Conservation (phyloP, 64 coral and sea anemone genomes). For the Dendronephthya gigantea region DNA sequence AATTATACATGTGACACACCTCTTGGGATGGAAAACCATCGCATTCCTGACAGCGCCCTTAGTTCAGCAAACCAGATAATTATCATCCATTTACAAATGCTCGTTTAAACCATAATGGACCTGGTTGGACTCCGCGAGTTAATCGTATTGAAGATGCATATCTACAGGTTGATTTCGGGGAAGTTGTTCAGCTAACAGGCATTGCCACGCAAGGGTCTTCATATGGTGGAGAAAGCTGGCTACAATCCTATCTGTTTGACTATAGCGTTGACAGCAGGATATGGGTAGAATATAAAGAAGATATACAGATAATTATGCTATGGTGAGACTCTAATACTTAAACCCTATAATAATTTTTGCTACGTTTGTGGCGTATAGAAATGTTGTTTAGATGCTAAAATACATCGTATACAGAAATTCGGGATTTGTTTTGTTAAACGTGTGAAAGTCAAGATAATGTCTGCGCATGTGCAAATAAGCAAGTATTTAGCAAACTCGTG, state of each 20-base stretch:
- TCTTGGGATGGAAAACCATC: constrained; percentile 42
- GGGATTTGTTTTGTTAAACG: too few relatives aligned
- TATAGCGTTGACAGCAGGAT: neutral
- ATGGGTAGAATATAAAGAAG: neutral
- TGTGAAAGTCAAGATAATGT: too few relatives aligned
- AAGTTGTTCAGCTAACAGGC: neutral
- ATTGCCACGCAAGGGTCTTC: neutral
- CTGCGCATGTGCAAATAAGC: too few relatives aligned
- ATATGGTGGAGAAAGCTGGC: neutral
- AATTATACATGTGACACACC: constrained; percentile 36
- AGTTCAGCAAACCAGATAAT: neutral
- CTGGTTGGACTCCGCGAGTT: neutral
- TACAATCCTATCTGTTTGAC: neutral
- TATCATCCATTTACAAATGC: neutral
- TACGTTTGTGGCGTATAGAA: too few relatives aligned
- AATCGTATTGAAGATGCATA: neutral
- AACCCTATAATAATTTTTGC: too few relatives aligned
- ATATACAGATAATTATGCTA: neutral
- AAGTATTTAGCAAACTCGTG: too few relatives aligned
- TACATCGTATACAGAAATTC: too few relatives aligned
- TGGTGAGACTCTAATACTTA: neutral
- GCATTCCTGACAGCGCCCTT: constrained; percentile 31
- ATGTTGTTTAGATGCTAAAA: too few relatives aligned
- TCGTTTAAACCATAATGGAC: neutral
- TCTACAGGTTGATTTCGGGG: neutral